Evolutionary conservation across 1,140 invertebrate species (phyloP), one percentile per base, ranked within the genome.

Genomic region (Pygmarrhopalites habei): DNA sequence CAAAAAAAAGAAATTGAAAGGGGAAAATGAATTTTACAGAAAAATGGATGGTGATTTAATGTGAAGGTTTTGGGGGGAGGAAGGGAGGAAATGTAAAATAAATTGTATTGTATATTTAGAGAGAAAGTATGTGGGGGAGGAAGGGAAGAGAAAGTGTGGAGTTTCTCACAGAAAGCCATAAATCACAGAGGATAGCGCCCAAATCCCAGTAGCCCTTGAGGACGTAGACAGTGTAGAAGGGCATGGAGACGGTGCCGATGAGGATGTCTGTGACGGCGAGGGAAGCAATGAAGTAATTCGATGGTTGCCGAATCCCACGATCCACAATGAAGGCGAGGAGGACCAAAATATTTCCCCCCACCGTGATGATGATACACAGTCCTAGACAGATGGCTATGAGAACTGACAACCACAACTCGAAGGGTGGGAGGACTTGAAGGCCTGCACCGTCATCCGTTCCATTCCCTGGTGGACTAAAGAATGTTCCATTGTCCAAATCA

Each of bases 231-330:
- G 92, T 95, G 77, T 92, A 96, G 76, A 96, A 95, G 21, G 93
- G 93, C 88, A 98, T 92, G 2, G 90, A 93, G 57, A 75, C 75
- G 80, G 83, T 77, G 84, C 97, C 97, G 76, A 99, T 99, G 61
- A 99, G 82, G 79, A 99, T 86, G 79, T 99, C 97, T 14, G 95
- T 98, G 30, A 95, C 91, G 25, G 97, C 96, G 44, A 99, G 81
- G 0, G 95, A 98, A 2, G 94, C 95, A 57, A 99, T 98, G 79
- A 99, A 99, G 79, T 98, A 99, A 79, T 99, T 99, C 74, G 92
- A 96, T 1, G 97, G 96, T 53, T 99, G 95, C 47, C 97, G 84
- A 72, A 99, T 99, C 59, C 89, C 89, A 60, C 95, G 82, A 76
- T 99, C 97, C 26, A 99, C 88, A 58, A 96, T 88, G 78, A 99